Evolutionary conservation across 2,113 vertebrate genomes (phyloP).

Genomic region (Psephotus haematonotus): DNA sequence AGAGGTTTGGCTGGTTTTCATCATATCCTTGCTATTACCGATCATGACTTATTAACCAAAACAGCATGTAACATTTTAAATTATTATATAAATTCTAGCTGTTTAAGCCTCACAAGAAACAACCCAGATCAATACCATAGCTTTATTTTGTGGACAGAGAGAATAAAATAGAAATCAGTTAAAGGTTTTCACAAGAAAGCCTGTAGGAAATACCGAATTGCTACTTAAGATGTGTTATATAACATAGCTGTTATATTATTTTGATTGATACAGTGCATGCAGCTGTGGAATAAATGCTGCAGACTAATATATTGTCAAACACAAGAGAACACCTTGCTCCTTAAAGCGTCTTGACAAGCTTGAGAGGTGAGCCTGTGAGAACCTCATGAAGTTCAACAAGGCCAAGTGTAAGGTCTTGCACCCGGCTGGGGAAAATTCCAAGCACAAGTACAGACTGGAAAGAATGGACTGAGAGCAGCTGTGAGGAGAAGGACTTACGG

Average conservation of each 20-base stretch:
- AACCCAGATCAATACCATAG: background rate
- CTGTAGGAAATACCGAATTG: background rate
- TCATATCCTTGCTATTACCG: background rate
- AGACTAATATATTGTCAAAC: background rate
- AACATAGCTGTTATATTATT: background rate
- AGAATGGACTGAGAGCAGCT: background rate
- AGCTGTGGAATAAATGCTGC: background rate
- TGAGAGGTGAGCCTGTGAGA: background rate
- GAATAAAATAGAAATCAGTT: background rate
- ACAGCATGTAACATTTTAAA: conserved; percentile 1
- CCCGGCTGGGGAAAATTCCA: background rate
- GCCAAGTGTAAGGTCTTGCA: background rate
- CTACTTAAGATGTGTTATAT: background rate
- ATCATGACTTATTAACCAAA: conserved; percentile 29
- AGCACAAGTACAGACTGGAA: background rate
- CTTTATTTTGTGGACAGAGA: background rate
- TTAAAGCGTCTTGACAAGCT: background rate
- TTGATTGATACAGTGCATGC: background rate
- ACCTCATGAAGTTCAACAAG: background rate
- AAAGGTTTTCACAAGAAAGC: background rate
- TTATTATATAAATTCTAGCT: background rate
- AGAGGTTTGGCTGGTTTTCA: background rate
- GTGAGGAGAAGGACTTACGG: background rate
- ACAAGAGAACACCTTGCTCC: background rate
- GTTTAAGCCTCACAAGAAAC: background rate